Evolutionary conservation across 2,113 vertebrate genomes (phyloP), one percentile per base, ranked within the genome.

Genomic region (Caloenas nicobarica): DNA sequence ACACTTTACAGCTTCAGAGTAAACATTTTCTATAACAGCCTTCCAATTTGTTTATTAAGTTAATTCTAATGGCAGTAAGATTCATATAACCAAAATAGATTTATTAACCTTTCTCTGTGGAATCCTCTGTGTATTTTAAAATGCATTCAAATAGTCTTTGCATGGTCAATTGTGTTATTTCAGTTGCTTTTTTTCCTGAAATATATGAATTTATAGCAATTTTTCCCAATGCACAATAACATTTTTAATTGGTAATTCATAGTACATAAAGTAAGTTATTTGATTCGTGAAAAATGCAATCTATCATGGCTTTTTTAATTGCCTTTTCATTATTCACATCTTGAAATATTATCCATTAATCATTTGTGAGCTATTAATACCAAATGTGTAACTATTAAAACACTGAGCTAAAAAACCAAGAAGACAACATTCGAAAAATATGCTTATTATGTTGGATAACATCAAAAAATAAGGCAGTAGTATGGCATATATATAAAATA

Each of bases 331-430:
- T 97, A 94, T 96, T 97, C 95, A 93, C 91, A 56, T 95, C 60
- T 93, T 81, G 72, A 94, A 96, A 95, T 56, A 93, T 77, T 57
- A 93, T 94, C 86, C 95, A 97, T 98, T 97, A 96, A 97, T 98
- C 88, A 97, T 93, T 76, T 86, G 56, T 94, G 85, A 95, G 79
- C 72, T 96, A 96, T 96, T 97, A 89, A 95, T 95, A 91, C 66
- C 29, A 71, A 91, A 87, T 97, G 92, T 88, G 11, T 62, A 93
- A 83, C 83, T 88, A 95, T 97, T 98, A 93, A 95, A 96, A 95
- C 31, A 64, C 26, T 81, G 48, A 79, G 33, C 84, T 95, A 74
- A 61, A 94, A 73, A 97, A 46, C 0, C 38, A 94, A 58, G 57
- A 26, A 36, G 28, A 71, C 2, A 83, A 28, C 16, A 73, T 70